phyloP scores from a whole-genome alignment of 2,113 vertebrate genomes.

The Copsychus sechellarum region DNA sequence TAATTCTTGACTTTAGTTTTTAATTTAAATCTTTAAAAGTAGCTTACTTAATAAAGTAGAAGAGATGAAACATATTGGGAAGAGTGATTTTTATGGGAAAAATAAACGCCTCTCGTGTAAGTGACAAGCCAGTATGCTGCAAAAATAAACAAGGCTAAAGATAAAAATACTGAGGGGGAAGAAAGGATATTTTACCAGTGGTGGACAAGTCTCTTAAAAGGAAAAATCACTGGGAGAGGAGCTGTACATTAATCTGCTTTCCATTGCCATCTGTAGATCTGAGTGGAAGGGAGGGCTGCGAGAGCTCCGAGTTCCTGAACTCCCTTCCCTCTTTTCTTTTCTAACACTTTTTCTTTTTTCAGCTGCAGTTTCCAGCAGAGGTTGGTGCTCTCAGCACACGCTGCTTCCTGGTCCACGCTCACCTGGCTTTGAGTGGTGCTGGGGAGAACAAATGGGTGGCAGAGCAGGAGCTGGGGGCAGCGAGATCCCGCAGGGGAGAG shows the following conservation, averaged over 20 bases:
- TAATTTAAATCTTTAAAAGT: background rate
- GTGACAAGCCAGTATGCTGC: background rate
- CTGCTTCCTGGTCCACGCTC: background rate
- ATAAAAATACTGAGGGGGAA: background rate
- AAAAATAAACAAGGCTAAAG: background rate
- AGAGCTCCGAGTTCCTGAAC: background rate
- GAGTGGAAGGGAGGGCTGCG: background rate
- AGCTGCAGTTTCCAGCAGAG: background rate
- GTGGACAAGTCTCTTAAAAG: background rate
- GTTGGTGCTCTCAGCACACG: background rate
- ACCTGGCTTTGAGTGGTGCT: background rate
- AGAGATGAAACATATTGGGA: background rate
- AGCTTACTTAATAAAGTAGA: background rate
- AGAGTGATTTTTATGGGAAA: background rate
- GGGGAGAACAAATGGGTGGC: background rate
- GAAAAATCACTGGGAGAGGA: background rate
- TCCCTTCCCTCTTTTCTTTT: background rate
- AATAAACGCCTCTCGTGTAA: background rate
- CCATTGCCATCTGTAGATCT: background rate
- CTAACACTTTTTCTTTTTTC: fast-evolving
- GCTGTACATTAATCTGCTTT: background rate
- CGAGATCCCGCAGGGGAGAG: conserved; percentile 11
- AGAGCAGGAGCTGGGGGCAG: conserved; percentile 8
- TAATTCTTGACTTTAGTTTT: background rate
- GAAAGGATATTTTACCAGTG: background rate